Base-by-base conservation (phyloP, 2,113 vertebrate species). In the Phylloscopus trochiloides region DNA sequence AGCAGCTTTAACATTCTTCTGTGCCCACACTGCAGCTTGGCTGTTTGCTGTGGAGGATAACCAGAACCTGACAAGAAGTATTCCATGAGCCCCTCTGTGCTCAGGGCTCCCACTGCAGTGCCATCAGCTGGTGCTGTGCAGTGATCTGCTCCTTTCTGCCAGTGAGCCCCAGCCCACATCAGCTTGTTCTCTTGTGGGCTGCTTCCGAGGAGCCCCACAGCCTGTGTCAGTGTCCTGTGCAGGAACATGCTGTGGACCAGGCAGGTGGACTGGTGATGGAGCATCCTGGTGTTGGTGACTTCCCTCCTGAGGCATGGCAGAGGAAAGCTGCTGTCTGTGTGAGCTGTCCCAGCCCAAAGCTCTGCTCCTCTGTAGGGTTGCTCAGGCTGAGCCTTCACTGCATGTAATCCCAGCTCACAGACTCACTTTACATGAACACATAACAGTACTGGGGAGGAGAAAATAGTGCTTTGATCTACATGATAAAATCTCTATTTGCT, bases 321-420 rank as follows among this genome's bases (percentile, higher is more conserved):
- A 57, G 5, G 32, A 86, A 65, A 83, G 15, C 2, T 6, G 1
- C 12, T 50, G 28, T 10, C 31, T 65, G 20, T 10, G 29, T 26
- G 40, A 55, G 57, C 32, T 40, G 31, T 34, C n/a, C 19, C 40
- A 85, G 43, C 31, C 42, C 12, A n/a, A 74, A 78, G 15, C 3
- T 58, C 43, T 47, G 17, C 9, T 54, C 16, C 17, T 85, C 12
- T 19, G 4, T 4, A 5, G 0, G 0, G 13, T 4, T 91, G 19
- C 21, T 36, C n/a, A 38, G 45, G 47, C 50, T 5, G 6, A 21
- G 13, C 12, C 59, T 67, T 73, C 38, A 14, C 24, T 66, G 22
- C 8, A 5, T 18, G 19, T 19, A 34, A 19, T 4, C 2, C 13
- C 72, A 83, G 25, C 32, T 88, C 10, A 1, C 5, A 50, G 34